Base-by-base conservation (phyloP, 2,113 vertebrate genomes). In the Sebastes schlegelii region DNA sequence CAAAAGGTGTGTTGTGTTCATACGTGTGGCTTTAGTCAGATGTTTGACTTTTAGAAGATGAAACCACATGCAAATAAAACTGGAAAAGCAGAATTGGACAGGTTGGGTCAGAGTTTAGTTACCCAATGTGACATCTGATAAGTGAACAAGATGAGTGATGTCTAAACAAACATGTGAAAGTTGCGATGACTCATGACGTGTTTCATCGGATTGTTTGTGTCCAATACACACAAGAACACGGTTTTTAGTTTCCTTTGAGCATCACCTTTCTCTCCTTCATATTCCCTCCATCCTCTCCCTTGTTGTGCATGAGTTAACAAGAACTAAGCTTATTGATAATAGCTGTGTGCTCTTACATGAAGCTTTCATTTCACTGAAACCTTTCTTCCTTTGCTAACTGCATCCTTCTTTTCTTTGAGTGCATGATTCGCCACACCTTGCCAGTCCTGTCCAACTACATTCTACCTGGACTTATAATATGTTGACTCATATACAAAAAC, bases 401-500 rank as follows among this genome's bases (percentile, higher is more conserved):
- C 26, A 40, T 43, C 8, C 4, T 48, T 19, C 63, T 51, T 80
- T 19, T 54, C 7, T 43, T 4, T 8, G 12, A 12, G 2, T n/a
- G 19, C 23, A 45, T 70, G 57, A 75, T 55, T 21, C 0, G 6
- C 63, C 84, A 84, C 87, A 87, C 80, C 92, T 89, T 7, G 78
- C 60, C 45, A 8, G 61, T 87, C 95, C 89, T 82, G 95, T 94
- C 69, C 1, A 72, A 74, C 95, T 43, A 79, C 93, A 95, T 95
- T 95, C 87, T 92, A 34, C 40, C 40, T n/a, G 48, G 43, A 68
- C 34, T 26, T 26, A 26, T 26, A 26, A 26, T 34, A 34, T 34
- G 34, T 34, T 34, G 34, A 34, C 34, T 34, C 34, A 34, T 34
- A 34, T 34, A 34, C 34, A 34, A 34, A 34, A 34, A 34, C 34